Evolutionary conservation across 2,113 vertebrate species (phyloP), one percentile per base, ranked within the genome.

Genomic region (Tympanuchus pallidicinctus): DNA sequence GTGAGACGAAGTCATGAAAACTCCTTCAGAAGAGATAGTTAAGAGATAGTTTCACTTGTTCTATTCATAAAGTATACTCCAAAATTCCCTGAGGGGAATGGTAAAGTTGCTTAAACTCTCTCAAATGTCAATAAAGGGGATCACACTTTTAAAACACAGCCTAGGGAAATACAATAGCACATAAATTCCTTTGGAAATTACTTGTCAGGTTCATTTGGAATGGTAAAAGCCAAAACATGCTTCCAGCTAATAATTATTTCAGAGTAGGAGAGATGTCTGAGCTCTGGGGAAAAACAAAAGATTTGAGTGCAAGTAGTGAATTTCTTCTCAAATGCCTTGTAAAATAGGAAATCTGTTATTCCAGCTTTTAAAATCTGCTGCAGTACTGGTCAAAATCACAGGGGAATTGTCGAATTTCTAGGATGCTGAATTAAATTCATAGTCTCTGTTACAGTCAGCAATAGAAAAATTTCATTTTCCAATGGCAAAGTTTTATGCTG

Each of bases 161-260:
- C 93, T 86, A 77, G 88, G 94, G 95, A 96, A 96, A 94, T 88
- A 45, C 69, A 94, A 38, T 76, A 92, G 91, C 73, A 54, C 85
- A 96, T 86, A 92, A 90, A 94, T 95, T 95, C 93, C 82, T 91
- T 94, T 93, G 90, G 96, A 96, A 96, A 93, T 91, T 91, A 60
- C 95, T 95, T 94, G 95, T 91, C 93, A 91, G 72, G 87, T 87
- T 96, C 92, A 93, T 95, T 93, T 96, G 94, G 93, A 94, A 94
- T 92, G 57, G 82, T 95, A 94, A 92, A 94, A 96, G 73, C 72
- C 69, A 94, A 69, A 96, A 96, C 88, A 70, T 84, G 89, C 85
- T 95, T 91, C 89, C 57, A 94, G 91, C 91, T 97, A 95, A 95
- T 97, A 95, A 94, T 91, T 90, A 84, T 94, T 96, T 96, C 90